Evolutionary conservation across 2,113 vertebrate genomes (phyloP).

Genomic region (Nothobranchius furzeri): DNA sequence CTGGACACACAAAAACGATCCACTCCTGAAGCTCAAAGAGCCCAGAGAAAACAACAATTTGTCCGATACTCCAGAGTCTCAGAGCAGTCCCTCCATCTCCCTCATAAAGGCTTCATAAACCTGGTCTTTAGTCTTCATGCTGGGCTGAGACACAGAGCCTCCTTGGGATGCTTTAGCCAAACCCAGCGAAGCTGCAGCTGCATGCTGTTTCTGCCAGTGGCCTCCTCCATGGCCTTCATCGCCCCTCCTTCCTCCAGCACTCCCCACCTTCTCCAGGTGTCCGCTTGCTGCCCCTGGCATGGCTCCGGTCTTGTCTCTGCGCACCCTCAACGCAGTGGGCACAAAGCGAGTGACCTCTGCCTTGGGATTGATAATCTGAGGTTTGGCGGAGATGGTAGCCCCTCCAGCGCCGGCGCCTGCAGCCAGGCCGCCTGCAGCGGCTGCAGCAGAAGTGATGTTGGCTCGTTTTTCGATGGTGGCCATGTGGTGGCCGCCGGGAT

Average conservation of each 20-base stretch:
- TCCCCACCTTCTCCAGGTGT: slow-evolving; percentile 60
- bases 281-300: slow-evolving; percentile 40
- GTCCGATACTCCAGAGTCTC: slow-evolving; percentile 28
- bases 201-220: slow-evolving; percentile 72
- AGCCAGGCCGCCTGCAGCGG: slow-evolving; percentile 44
- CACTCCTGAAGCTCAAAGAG: slow-evolving; percentile 10
- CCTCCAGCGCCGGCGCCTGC: slow-evolving; percentile 47
- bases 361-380: slow-evolving; percentile 97
- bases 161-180: slow-evolving; percentile 74
- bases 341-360: slow-evolving; percentile 96
- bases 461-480: slow-evolving; percentile 82
- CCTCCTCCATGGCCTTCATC: slow-evolving; percentile 66
- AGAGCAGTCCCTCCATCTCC: slow-evolving; percentile 97
- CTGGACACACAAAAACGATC: slow-evolving; percentile 27
- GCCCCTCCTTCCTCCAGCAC: slow-evolving; percentile 79
- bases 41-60: slow-evolving; percentile 1
- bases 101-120: slow-evolving; percentile 99
- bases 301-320: slow-evolving; percentile 84
- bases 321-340: slow-evolving; percentile 92
- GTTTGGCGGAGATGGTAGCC: slow-evolving; percentile 97
- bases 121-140: slow-evolving; percentile 97
- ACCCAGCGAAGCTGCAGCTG: slow-evolving; percentile 69
- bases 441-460: slow-evolving; percentile 73
- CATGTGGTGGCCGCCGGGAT: slow-evolving; percentile 65
- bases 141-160: slow-evolving; percentile 80